phyloP scores from a whole-genome alignment of 37 sponge, comb jelly and placozoan genomes.

The Lycopodina hypogea region DNA sequence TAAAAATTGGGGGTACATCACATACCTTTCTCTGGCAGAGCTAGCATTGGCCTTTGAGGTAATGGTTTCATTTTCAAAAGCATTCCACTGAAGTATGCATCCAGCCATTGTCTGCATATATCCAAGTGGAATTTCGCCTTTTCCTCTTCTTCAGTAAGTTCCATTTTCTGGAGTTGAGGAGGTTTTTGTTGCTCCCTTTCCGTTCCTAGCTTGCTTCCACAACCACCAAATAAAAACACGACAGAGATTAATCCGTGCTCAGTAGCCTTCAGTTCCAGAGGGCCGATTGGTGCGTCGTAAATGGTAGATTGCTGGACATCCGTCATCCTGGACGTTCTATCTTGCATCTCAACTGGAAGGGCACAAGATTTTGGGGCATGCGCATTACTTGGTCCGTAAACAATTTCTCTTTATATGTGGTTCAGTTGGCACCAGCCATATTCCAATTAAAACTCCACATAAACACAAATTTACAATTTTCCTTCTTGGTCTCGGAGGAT shows the following conservation, averaged over 20 bases:
- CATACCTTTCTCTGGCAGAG: slow-evolving; percentile 32
- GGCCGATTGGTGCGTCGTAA: slow-evolving; percentile 58
- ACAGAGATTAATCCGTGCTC: slow-evolving; percentile 28
- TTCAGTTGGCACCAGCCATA: no score
- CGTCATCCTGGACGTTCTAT: no score
- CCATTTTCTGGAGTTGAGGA: background rate
- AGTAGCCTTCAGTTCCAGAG: slow-evolving; percentile 35
- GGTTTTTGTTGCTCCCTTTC: background rate
- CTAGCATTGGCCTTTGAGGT: slow-evolving; percentile 33
- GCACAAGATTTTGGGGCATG: no score
- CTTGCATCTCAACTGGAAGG: no score
- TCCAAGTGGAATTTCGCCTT: slow-evolving; percentile 26
- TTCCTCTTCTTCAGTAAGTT: background rate
- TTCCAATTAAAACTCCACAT: no score
- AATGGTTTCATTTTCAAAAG: slow-evolving; percentile 11
- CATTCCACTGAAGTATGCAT: slow-evolving; percentile 61
- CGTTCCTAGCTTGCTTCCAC: background rate
- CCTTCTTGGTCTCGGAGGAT: no score
- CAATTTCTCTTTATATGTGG: no score
- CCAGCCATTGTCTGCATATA: slow-evolving; percentile 51
- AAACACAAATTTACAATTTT: no score
- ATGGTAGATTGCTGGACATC: no score
- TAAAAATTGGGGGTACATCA: no score
- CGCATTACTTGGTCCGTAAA: no score
- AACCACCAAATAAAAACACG: slow-evolving; percentile 43